These are phyloP conservation scores for Aphaenogaster rudis DNA, from an alignment of 1,140 invertebrate genomes.

Conservation along the genomic window DNA sequence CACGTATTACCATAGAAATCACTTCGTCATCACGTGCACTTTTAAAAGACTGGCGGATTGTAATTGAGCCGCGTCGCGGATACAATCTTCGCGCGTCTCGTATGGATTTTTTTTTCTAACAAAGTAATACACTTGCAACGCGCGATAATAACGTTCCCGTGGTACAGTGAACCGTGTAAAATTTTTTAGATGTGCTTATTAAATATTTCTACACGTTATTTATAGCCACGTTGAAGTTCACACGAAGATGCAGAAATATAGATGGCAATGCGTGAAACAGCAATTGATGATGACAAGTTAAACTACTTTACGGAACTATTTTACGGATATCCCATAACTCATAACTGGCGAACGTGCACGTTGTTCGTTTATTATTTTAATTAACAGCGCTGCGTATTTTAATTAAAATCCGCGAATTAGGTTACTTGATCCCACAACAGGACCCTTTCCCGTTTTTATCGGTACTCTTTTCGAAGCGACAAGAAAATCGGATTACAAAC, in stretches of 20 bases:
- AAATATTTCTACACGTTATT: background rate
- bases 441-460: background rate
- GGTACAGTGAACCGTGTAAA: background rate
- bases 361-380: constrained; percentile 19
- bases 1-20: constrained; percentile 37
- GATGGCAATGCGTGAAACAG: background rate
- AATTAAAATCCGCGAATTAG: background rate
- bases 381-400: background rate
- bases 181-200: background rate
- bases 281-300: background rate
- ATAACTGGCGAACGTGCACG: background rate
- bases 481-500: background rate
- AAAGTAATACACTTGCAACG: background rate
- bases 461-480: constrained; percentile 30
- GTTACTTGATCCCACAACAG: background rate
- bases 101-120: background rate
- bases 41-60: constrained; percentile 41
- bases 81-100: background rate
- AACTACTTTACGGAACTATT: background rate
- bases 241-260: background rate
- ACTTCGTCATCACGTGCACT: constrained; percentile 33
- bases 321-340: background rate
- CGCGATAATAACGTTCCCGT: background rate
- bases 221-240: background rate
- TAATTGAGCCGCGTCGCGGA: background rate